Evolutionary conservation across 2,888 invertebrate genomes (phyloP), one percentile per base, ranked within the genome.

Genomic region (Lycocerus yunnanus): DNA sequence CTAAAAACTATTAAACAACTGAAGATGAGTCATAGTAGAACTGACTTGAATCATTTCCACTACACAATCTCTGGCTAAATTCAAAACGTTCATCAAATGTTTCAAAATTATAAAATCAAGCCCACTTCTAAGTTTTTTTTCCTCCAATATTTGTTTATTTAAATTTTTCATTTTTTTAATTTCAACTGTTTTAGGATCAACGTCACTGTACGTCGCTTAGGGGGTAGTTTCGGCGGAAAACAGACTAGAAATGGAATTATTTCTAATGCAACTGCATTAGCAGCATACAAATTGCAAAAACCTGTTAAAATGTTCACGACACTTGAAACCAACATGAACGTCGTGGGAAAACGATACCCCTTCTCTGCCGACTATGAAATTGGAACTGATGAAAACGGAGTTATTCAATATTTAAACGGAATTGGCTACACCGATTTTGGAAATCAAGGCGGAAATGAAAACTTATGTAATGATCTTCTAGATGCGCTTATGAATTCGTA

Each of bases 191-290:
- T 20, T 10, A 93, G 95, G 67, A 90, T 96, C 13, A 91, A 93
- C 77, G 88, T 96, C 0, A 86, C 88, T 61, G 93, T 95, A 0
- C 89, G 91, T 6, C 91, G 96, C 58, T 80, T 96, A 2, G 97
- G 97, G 2, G 97, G 97, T 10, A 94, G 88, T 0, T 97, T 93
- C 83, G 97, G 97, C 0, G 90, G 89, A 0, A 97, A 89, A 91
- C 0, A 89, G 95, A 9, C 85, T 90, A 5, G 85, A 88, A 13
- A 87, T n/a, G n/a, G n/a, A n/a, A n/a, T n/a, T n/a, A n/a, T n/a
- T n/a, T n/a, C n/a, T 90, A 9, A 84, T 91, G 0, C 93, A 0
- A 91, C 93, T 74, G 92, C 94, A 0, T 83, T 97, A 10, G 95
- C 92, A 0, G 91, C 93, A 0, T 85, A 91, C 77, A 89, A 90